These are phyloP conservation scores for Propithecus perrieri DNA, from an alignment of 2,797 vertebrate species.

Conservation along the genomic window DNA sequence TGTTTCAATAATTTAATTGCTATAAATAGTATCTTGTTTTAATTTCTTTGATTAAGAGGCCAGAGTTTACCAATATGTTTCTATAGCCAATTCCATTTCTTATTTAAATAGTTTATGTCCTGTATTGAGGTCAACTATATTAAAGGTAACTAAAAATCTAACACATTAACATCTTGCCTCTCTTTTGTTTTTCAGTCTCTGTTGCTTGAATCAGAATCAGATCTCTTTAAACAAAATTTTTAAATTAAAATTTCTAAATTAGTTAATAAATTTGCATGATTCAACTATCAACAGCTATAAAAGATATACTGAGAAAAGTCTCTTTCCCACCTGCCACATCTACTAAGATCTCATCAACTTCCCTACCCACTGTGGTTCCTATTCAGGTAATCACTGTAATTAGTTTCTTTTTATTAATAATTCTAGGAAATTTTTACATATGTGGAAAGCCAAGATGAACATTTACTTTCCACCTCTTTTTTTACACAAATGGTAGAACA, in stretches of 20 bases:
- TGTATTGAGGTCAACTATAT: neutral
- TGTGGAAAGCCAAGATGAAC: neutral
- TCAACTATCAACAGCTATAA: constrained; percentile 14
- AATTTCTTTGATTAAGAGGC: constrained; percentile 32
- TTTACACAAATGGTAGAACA: neutral
- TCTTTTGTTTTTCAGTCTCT: neutral
- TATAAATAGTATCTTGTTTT: neutral
- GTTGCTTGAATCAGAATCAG: neutral
- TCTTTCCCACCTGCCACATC: neutral
- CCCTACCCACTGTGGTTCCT: neutral
- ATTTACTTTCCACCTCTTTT: neutral
- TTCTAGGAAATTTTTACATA: neutral
- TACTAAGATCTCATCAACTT: neutral
- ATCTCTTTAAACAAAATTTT: neutral
- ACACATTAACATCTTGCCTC: neutral
- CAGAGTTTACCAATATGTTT: neutral
- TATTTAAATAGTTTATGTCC: neutral
- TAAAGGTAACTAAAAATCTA: constrained; percentile 29
- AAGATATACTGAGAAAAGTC: neutral
- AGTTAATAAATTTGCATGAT: neutral
- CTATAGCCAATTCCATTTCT: neutral
- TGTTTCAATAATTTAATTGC: neutral
- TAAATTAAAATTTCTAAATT: neutral
- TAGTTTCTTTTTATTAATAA: neutral
- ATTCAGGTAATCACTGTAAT: neutral